Base-by-base conservation (phyloP, 2,113 vertebrate genomes). In the Brienomyrus brachyistius region DNA sequence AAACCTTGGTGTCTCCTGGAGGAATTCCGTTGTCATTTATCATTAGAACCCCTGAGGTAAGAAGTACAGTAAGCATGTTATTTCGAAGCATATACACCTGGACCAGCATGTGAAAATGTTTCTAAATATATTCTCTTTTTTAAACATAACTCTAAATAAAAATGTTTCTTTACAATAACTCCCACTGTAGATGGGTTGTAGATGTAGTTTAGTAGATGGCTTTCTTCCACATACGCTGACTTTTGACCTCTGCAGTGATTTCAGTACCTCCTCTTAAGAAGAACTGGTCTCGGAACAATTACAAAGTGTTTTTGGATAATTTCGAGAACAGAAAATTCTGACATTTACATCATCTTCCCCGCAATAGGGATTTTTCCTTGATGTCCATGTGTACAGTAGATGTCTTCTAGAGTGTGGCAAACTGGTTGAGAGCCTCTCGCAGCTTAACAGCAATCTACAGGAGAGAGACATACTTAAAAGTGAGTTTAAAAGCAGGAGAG, bases 381-480 rank as follows among this genome's bases (percentile, higher is more conserved):
- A 91, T 90, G 52, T 89, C 77, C 85, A 74, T 15, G 21, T 62
- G 7, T 19, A n/a, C n/a, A n/a, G n/a, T n/a, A 56, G 31, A 77
- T 70, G 62, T 31, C 8, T 66, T 90, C 95, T 97, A 99, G 97
- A 99, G 97, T 0, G 97, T 97, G 0, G 97, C 97, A 93, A 99
- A 99, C 92, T 97, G 98, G 93, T 96, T 91, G 95, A 99, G 98
- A 86, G 98, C 98, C 92, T 99, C 96, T 95, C 96, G 98, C 95
- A 99, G 96, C 94, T 99, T 99, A 77, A 95, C 97, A 48, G 98
- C 98, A 92, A 99, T 99, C 98, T 99, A 92, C 13, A 84, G 94
- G 89, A 86, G 90, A 19, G 9, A 70, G 89, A 56, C 31, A 2
- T 84, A 85, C 47, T 89, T 92, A 87, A 56, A 50, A 47, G 31